Conservation (phyloP, 2,797 vertebrate species). For the Paguma larvata region DNA sequence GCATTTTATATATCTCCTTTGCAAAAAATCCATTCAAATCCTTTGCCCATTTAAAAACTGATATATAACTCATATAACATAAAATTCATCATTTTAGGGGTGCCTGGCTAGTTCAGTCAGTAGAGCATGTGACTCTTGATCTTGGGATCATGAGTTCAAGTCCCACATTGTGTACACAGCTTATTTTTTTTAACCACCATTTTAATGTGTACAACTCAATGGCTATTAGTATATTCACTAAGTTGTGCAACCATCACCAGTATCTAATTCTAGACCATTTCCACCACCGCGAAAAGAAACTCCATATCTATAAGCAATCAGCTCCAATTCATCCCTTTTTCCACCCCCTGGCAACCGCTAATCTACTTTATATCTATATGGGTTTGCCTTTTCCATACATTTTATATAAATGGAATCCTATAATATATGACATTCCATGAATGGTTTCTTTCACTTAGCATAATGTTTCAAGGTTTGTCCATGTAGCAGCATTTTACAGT, state of each 20-base stretch:
- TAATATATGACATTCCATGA: not conserved
- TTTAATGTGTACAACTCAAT: conserved; percentile 10
- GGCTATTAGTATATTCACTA: conserved; percentile 9
- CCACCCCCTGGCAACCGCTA: not conserved
- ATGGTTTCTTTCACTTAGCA: not conserved
- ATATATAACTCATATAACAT: not conserved
- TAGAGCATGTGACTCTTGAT: not conserved
- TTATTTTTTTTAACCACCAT: not conserved
- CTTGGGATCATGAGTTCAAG: not conserved
- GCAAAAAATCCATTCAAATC: not conserved
- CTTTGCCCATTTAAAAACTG: not conserved
- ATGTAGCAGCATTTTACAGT: not conserved
- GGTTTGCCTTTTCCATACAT: conserved; percentile 21
- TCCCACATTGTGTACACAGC: not conserved
- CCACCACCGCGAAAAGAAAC: conserved; percentile 28
- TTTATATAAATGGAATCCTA: conserved; percentile 18
- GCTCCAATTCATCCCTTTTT: not conserved
- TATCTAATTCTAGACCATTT: conserved; percentile 51
- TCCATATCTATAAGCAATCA: conserved; percentile 5
- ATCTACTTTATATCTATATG: conserved; percentile 14
- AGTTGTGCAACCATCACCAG: conserved; percentile 13
- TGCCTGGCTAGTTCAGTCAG: not conserved
- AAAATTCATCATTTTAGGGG: not conserved
- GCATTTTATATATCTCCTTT: not conserved
- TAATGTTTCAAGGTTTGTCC: conserved; percentile 33